Conservation (phyloP, 2,888 invertebrate genomes). For the Drosophila buzzatii region DNA sequence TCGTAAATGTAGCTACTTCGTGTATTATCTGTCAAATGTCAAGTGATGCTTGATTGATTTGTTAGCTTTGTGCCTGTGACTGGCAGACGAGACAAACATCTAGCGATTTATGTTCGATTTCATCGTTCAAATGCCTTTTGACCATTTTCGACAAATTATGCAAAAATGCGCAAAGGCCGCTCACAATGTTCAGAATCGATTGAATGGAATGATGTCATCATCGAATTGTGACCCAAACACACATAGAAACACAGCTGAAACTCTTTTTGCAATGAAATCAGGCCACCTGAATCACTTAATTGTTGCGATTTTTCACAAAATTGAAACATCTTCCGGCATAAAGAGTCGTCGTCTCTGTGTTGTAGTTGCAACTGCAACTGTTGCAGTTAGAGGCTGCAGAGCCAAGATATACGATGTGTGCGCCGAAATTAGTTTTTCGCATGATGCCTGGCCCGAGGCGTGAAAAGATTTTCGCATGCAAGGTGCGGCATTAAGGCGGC, state of each 20-base stretch:
- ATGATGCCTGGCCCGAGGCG: slow-evolving; percentile 71
- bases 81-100: slow-evolving; percentile 50
- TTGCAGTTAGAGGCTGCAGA: neutral
- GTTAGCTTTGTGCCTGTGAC: slow-evolving; percentile 62
- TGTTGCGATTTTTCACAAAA: slow-evolving; percentile 78
- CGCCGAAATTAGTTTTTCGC: slow-evolving; percentile 80
- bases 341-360: slow-evolving; percentile 3
- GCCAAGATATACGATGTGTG: slow-evolving; percentile 75
- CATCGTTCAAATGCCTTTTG: slow-evolving; percentile 60
- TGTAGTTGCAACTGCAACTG: too few species aligned
- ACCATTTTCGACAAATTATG: slow-evolving; percentile 78
- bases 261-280: slow-evolving; percentile 57
- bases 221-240: slow-evolving; percentile 21
- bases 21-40: slow-evolving; percentile 62
- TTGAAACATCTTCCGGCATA: slow-evolving; percentile 77
- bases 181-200: slow-evolving; percentile 19
- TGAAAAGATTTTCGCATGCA: slow-evolving; percentile 79
- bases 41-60: slow-evolving; percentile 68
- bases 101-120: slow-evolving; percentile 65
- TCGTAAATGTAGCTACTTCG: slow-evolving; percentile 11
- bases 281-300: slow-evolving; percentile 76
- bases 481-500: slow-evolving; percentile 69
- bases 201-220: slow-evolving; percentile 65
- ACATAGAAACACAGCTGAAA: neutral
- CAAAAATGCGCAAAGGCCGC: slow-evolving; percentile 50